These are phyloP conservation scores for Ichneumon xanthorius DNA, from an alignment of 2,888 invertebrate species.

Conservation along the genomic window DNA sequence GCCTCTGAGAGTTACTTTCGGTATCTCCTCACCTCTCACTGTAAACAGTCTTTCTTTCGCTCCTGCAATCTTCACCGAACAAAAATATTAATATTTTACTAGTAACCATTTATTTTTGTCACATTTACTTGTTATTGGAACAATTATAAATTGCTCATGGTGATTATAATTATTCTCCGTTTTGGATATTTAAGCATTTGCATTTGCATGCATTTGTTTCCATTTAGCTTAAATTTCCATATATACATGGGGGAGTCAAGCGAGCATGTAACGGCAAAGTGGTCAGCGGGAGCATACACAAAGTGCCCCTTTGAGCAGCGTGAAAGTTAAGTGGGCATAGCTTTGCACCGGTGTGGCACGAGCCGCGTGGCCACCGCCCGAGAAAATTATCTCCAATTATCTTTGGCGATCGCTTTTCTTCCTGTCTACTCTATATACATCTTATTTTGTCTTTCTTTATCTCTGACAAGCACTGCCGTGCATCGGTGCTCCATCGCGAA, in stretches of 20 bases:
- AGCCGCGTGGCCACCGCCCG: slow-evolving; percentile 75
- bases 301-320: slow-evolving; percentile 69
- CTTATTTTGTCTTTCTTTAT: slow-evolving; percentile 31
- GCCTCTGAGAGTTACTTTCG: slow-evolving; percentile 2
- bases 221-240: slow-evolving; percentile 71
- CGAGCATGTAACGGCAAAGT: slow-evolving; percentile 80
- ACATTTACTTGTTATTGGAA: neutral
- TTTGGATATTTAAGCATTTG: slow-evolving; percentile 18
- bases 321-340: slow-evolving; percentile 82
- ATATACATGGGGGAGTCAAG: slow-evolving; percentile 77
- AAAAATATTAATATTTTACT: neutral
- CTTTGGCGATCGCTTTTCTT: slow-evolving; percentile 69
- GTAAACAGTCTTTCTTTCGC: slow-evolving; percentile 25
- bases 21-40: neutral
- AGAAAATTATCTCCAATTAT: slow-evolving; percentile 83
- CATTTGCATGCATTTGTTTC: slow-evolving; percentile 34
- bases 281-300: slow-evolving; percentile 68
- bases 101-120: neutral
- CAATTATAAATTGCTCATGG: too few species aligned
- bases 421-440: slow-evolving; percentile 34
- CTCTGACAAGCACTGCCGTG: neutral
- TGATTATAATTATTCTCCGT: too few species aligned
- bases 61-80: neutral
- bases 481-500: slow-evolving; percentile 44
- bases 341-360: slow-evolving; percentile 73